Base-by-base conservation (phyloP, 2,888 invertebrate genomes). In the Blastobasis adustella region DNA sequence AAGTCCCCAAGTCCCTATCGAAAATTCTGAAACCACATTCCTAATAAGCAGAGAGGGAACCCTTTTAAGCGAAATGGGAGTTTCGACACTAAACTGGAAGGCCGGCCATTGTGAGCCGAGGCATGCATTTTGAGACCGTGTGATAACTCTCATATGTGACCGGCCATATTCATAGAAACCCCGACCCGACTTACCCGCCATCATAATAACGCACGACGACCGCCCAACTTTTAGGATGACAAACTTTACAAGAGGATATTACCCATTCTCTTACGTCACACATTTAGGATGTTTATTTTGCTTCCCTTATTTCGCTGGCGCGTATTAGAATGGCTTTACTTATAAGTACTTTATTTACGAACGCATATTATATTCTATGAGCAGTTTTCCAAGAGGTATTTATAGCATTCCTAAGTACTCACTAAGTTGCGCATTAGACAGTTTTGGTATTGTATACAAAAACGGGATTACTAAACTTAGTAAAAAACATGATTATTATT, bases 151-250 rank as follows among this genome's bases (percentile, higher is more conserved):
- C 57, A 56, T 59, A 68, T 71, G 65, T 66, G 71, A 69, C 69
- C 69, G 62, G 63, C 67, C 67, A 73, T 72, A 70, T 67, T 63
- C 68, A 63, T 64, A 68, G 67, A 66, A 68, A 70, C 64, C 65
- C 65, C 63, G 65, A 67, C 69, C 69, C 67, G 70, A 64, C 65
- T 50, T 54, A 59, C 54, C 58, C 52, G 51, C 55, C 59, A 62
- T 69, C 65, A 67, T 68, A 67, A 71, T 75, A 73, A 72, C 66
- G 58, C 65, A 58, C 65, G 59, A 69, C 71, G 65, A 66, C 69
- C 66, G 68, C 69, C 66, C 63, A 73, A 74, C 66, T 71, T 23
- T 73, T 65, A 66, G 63, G 65, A 59, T 66, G 58, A 56, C 63
- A 58, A 69, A 66, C 60, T 65, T 71, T 64, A 65, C 61, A 65